These are phyloP conservation scores for Lysiphlebus fabarum DNA, from an alignment of 1,140 invertebrate genomes.

Conservation along the genomic window DNA sequence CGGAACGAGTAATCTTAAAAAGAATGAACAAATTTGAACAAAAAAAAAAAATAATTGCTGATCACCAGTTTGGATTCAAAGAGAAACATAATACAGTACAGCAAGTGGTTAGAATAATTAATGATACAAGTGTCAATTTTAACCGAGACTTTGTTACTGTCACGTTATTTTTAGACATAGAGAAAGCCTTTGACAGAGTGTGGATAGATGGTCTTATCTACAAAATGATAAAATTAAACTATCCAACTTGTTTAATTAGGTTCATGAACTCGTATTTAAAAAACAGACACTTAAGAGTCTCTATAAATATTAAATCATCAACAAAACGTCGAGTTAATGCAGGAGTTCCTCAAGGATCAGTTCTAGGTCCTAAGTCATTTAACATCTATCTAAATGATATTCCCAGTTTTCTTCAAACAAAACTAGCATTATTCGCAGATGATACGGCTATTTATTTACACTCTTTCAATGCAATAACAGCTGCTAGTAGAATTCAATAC, in stretches of 20 bases:
- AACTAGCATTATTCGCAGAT: constrained; percentile 37
- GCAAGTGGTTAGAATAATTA: constrained; percentile 40
- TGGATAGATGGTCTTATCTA: constrained; percentile 42
- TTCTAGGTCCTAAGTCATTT: constrained; percentile 32
- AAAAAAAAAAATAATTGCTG: constrained; percentile 27
- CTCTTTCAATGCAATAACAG: constrained; percentile 32
- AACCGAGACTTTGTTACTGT: constrained; percentile 34
- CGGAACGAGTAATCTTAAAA: constrained; percentile 34
- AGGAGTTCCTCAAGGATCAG: constrained; percentile 39
- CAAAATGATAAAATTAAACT: constrained; percentile 34
- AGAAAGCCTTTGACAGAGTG: constrained; percentile 48
- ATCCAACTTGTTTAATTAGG: constrained; percentile 7
- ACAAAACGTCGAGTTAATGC: constrained; percentile 19
- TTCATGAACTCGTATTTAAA: constrained; percentile 14
- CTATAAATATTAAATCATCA: constrained; percentile 9
- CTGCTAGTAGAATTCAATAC: constrained; percentile 37
- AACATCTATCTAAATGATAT: constrained; percentile 37
- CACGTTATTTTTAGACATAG: constrained; percentile 43
- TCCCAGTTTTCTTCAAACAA: constrained; percentile 29
- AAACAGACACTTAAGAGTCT: constrained; percentile 14
- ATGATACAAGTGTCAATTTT: constrained; percentile 37
- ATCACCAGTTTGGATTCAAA: constrained; percentile 49
- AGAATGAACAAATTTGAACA: constrained; percentile 26
- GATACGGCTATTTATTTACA: constrained; percentile 37
- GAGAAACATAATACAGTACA: constrained; percentile 37